Evolutionary conservation across 30 jellyfish, hydroid and myxozoan species (phyloP).

Genomic region (Mastigias papua): DNA sequence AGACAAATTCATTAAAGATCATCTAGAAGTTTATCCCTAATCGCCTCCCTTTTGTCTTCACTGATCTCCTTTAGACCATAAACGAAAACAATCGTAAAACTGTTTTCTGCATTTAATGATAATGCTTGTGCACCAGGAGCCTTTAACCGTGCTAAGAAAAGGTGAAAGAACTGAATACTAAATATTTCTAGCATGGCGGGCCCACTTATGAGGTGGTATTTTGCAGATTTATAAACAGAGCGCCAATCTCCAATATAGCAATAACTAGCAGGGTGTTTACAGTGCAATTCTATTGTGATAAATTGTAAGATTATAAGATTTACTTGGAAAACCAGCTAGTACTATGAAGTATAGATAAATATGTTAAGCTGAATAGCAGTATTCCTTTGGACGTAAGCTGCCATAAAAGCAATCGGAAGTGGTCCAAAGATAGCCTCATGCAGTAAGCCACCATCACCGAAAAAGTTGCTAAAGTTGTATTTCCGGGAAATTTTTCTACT

Average conservation of each 20-base stretch:
- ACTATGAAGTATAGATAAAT: no score
- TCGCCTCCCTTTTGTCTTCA: conserved; percentile 22
- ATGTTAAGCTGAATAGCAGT: no score
- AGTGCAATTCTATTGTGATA: no score
- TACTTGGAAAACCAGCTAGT: neutral
- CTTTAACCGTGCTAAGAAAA: conserved; percentile 17
- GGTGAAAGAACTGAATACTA: conserved; percentile 2
- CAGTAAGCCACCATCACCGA: no score
- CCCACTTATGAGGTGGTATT: neutral
- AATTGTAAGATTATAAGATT: no score
- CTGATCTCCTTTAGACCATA: conserved; percentile 42
- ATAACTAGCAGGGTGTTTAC: neutral
- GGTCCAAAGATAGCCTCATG: no score
- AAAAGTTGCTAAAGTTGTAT: no score
- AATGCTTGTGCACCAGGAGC: conserved; percentile 25
- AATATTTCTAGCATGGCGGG: conserved; percentile 33
- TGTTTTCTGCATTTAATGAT: conserved; percentile 22
- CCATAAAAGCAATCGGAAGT: no score
- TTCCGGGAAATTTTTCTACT: no score
- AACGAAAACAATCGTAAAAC: conserved; percentile 28
- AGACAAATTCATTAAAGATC: conserved; percentile 41
- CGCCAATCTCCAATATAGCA: neutral
- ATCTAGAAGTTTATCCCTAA: conserved; percentile 21
- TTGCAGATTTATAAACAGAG: neutral
- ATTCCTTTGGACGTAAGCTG: no score